Conservation (phyloP, 2,888 invertebrate species). For the Lamproptera curius region DNA sequence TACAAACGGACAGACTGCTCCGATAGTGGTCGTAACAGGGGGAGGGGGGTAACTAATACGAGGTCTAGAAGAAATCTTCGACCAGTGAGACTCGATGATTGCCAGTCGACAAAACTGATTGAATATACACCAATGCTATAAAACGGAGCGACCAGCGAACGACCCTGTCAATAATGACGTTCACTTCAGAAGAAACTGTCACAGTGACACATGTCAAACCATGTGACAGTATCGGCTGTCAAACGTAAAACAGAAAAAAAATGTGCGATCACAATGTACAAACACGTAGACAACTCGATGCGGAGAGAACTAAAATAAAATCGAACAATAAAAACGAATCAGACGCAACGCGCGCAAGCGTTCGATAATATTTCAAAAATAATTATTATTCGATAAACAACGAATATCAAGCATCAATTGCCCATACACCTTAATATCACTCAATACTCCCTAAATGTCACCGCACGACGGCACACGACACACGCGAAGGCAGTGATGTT, state of each 20-base stretch:
- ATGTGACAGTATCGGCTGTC: no score
- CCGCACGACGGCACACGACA: constrained; percentile 49
- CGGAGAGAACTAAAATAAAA: no score
- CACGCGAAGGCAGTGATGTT: constrained; percentile 45
- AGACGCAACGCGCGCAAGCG: neutral
- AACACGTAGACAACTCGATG: neutral
- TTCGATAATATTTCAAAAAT: constrained; percentile 5
- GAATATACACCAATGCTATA: no score
- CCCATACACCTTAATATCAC: constrained; percentile 11
- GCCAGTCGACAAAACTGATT: no score
- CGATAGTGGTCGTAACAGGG: constrained; percentile 8
- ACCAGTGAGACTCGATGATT: constrained; percentile 44
- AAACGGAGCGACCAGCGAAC: no score
- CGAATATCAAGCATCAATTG: constrained; percentile 7
- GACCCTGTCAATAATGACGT: neutral
- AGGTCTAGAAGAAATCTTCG: constrained; percentile 32
- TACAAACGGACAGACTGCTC: constrained; percentile 16
- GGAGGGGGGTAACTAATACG: neutral
- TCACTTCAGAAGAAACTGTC: neutral
- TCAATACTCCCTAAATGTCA: constrained; percentile 27
- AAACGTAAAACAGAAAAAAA: neutral
- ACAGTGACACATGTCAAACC: neutral
- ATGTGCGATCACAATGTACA: neutral
- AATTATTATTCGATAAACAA: no score
- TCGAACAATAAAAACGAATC: no score